Conservation (phyloP, 2,797 vertebrate genomes). For the Eutrigla gurnardus region DNA sequence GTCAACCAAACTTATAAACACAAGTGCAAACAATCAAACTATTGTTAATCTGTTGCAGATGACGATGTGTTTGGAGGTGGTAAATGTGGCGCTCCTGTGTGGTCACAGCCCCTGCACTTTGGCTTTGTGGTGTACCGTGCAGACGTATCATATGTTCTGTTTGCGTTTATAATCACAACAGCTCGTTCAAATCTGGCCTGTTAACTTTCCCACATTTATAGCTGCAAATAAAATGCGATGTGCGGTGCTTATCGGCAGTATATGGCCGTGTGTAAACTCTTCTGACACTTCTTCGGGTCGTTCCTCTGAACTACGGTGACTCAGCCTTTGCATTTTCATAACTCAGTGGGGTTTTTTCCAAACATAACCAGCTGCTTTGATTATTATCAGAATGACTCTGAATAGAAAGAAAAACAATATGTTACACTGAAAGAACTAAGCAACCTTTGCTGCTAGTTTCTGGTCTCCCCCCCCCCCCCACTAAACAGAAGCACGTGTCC, state of each 20-base stretch:
- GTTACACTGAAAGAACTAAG: not conserved
- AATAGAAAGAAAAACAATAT: not conserved
- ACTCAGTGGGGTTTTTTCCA: constrained; percentile 6
- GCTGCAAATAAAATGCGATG: constrained; percentile 35
- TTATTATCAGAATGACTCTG: constrained; percentile 10
- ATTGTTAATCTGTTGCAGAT: not conserved
- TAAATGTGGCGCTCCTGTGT: not conserved
- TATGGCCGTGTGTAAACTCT: constrained; percentile 31
- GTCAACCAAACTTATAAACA: not conserved
- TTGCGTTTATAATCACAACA: constrained; percentile 35
- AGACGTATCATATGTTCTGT: not conserved
- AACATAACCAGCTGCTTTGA: constrained; percentile 20
- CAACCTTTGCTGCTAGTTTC: not conserved
- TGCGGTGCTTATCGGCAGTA: constrained; percentile 34
- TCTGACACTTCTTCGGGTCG: not conserved
- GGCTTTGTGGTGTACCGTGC: not conserved
- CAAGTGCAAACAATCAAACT: not conserved
- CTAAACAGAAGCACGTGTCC: not conserved
- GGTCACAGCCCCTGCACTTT: not conserved
- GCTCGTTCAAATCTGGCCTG: not conserved
- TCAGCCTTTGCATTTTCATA: not conserved
- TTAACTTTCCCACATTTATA: constrained; percentile 44
- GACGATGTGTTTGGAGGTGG: not conserved
- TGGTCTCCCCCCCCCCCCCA: too few relatives aligned
- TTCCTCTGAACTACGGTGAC: not conserved